These are phyloP conservation scores for Polypterus senegalus DNA, from an alignment of 2,113 vertebrate genomes.

Conservation along the genomic window DNA sequence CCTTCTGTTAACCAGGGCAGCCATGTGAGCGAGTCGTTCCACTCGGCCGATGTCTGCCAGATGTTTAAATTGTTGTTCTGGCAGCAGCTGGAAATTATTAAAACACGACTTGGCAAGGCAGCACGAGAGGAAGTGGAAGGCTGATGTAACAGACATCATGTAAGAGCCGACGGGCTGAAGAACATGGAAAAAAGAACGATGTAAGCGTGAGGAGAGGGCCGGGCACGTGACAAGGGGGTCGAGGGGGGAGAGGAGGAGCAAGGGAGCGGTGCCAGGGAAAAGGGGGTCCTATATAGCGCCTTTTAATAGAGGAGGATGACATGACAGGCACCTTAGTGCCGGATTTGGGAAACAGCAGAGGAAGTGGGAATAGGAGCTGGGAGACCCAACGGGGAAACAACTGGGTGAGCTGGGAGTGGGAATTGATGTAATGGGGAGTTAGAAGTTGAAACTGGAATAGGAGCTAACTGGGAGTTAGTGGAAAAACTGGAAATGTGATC, in stretches of 20 bases:
- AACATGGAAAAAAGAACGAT: conserved; percentile 13
- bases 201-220: conserved; percentile 3
- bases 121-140: conserved; percentile 19
- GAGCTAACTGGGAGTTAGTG: no score
- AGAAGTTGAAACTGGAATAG: no score
- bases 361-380: no score
- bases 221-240: neutral
- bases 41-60: conserved; percentile 44
- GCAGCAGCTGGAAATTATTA: conserved; percentile 36
- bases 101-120: conserved; percentile 21
- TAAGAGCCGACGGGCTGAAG: conserved; percentile 2
- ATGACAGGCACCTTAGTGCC: conserved; percentile 19
- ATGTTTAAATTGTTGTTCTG: conserved; percentile 44
- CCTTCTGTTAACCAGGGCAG: conserved; percentile 39
- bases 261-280: conserved; percentile 16
- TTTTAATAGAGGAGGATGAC: conserved; percentile 32
- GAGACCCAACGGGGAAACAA: no score
- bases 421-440: no score
- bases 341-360: neutral
- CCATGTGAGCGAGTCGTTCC: conserved; percentile 40
- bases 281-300: no score
- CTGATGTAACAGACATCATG: conserved; percentile 24
- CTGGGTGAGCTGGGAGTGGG: no score
- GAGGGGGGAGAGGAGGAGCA: neutral
- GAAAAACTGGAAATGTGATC: no score